A percentile compares a stretch with the other conserved stretches of the same genome.
phyloP scores from a whole-genome alignment of 1,140 invertebrate genomes.

The Apis dorsata region DNA sequence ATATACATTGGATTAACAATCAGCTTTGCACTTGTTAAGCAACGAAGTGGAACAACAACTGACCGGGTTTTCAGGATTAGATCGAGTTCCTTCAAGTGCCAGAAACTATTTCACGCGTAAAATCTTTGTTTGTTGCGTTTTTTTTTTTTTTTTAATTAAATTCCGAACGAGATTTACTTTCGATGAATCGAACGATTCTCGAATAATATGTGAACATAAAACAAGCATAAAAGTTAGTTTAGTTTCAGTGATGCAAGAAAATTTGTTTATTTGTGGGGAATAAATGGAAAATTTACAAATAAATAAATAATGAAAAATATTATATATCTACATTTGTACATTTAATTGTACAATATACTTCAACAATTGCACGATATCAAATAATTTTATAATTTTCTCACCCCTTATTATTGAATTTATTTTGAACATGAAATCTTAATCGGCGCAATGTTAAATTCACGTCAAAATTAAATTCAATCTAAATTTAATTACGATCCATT shows the following conservation, averaged over 20 bases:
- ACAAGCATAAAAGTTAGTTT: no score
- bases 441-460: background rate
- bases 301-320: no score
- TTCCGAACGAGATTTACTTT: conserved; percentile 12
- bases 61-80: conserved; percentile 2
- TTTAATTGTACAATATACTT: no score
- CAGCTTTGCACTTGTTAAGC: conserved; percentile 12
- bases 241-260: no score
- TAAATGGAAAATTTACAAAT: no score
- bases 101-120: background rate
- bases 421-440: background rate
- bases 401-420: no score
- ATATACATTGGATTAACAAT: conserved; percentile 12
- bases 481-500: background rate
- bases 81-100: background rate
- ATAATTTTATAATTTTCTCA: no score
- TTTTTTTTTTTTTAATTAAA: background rate
- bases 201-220: no score
- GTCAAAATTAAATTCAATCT: background rate
- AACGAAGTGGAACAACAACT: conserved; percentile 4
- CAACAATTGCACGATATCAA: no score
- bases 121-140: background rate
- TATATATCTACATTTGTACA: no score
- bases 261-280: no score
- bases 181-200: background rate